Base-by-base conservation (phyloP, 2,797 vertebrate genomes). In the Silurus aristotelis region DNA sequence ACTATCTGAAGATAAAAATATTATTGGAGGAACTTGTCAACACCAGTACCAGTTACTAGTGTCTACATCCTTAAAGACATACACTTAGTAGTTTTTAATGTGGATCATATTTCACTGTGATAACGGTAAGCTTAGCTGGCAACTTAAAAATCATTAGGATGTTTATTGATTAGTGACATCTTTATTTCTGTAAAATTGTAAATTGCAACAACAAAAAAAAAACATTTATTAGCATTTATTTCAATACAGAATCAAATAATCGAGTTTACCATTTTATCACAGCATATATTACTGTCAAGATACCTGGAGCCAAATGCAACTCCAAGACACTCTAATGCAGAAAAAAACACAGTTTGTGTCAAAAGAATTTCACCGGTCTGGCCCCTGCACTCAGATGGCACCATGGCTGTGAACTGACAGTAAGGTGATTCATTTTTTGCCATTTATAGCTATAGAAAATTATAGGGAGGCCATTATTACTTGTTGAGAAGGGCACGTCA, bases 371-470 rank as follows among this genome's bases (percentile, higher is more conserved):
- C 76, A 63, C 56, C 38, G 68, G 63, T 27, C 31, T 48, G 66
- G n/a, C 64, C 84, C 52, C 52, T 82, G 82, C 73, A 76, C 25
- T 38, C 38, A 60, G 13, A 58, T 46, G 19, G 61, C 61, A 81
- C n/a, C n/a, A 52, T 81, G 46, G 10, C 80, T 68, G 64, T 58
- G 66, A 20, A 31, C 27, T 15, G 43, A 87, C 81, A 80, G 73
- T 52, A 31, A 85, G 63, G 60, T 84, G 89, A 87, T 87, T 85
- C 67, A 85, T 71, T 78, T 72, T 67, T 61, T 86, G 83, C 83
- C 84, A 83, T 87, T 86, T 88, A 87, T 84, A 88, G 84, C 87
- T 86, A 82, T 3, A 31, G 82, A 88, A 88, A 90, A 88, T 90
- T 86, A 87, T 75, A 90, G 80, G 80, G 86, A 88, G 87, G 71